Conservation (phyloP, 1,140 invertebrate species). For the Eueides isabella region DNA sequence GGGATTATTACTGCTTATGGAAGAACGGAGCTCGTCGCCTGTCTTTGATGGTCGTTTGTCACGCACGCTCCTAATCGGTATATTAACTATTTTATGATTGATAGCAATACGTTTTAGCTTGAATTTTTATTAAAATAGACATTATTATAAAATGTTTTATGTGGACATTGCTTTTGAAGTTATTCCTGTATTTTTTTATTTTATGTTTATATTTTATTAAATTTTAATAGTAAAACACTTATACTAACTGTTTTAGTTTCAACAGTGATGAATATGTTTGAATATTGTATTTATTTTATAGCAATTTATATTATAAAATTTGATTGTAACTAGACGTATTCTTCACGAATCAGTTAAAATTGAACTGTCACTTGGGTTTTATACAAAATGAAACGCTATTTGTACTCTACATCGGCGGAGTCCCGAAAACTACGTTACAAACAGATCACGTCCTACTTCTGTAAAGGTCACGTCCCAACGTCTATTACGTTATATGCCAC, state of each 20-base stretch:
- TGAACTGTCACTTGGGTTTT: not conserved
- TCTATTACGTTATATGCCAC: conserved; percentile 38
- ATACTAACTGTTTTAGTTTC: too few relatives aligned
- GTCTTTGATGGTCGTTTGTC: conserved; percentile 21
- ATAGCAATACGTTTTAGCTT: not conserved
- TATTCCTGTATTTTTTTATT: too few relatives aligned
- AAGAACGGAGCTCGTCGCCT: not conserved
- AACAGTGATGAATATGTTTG: too few relatives aligned
- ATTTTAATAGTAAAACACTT: too few relatives aligned
- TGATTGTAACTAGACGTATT: not conserved
- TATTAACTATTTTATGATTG: conserved; percentile 9
- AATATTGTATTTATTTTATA: too few relatives aligned
- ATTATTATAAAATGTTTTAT: not conserved
- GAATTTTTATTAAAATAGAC: not conserved
- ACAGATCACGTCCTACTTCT: conserved; percentile 49
- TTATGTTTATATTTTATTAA: too few relatives aligned
- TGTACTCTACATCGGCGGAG: conserved; percentile 22
- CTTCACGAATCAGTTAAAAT: not conserved
- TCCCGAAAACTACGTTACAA: conserved; percentile 40
- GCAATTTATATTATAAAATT: too few relatives aligned
- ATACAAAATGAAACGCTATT: conserved; percentile 8
- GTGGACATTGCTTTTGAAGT: too few relatives aligned
- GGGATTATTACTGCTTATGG: not conserved
- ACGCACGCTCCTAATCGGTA: conserved; percentile 14
- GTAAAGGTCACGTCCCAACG: conserved; percentile 48